Evolutionary conservation across 1,140 invertebrate species (phyloP).

Genomic region (Megalopta genalis): DNA sequence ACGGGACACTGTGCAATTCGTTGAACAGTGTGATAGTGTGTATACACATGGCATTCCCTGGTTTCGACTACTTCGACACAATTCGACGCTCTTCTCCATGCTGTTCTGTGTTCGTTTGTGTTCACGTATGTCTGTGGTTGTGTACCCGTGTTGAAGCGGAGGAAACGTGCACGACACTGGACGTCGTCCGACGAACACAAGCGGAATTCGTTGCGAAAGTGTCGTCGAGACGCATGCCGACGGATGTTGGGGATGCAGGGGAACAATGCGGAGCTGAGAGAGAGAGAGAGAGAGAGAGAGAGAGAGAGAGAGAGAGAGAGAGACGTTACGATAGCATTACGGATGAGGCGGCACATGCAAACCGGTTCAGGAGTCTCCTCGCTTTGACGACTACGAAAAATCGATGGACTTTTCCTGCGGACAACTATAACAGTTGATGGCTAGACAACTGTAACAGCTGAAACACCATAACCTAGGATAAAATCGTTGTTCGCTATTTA

Average conservation of each 20-base stretch:
- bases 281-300: too few species aligned
- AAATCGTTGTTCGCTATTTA: too few species aligned
- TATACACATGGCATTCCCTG: not conserved
- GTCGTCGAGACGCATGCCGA: constrained; percentile 1
- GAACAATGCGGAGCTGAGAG: constrained; percentile 21
- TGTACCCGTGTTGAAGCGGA: not conserved
- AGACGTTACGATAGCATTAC: constrained; percentile 20
- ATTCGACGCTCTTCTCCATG: constrained; percentile 39
- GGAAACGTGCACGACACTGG: not conserved
- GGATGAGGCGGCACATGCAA: constrained; percentile 16
- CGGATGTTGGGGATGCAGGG: not conserved
- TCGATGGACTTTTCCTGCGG: too few species aligned
- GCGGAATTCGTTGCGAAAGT: not conserved
- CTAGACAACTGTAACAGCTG: too few species aligned
- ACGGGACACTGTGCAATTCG: too few species aligned
- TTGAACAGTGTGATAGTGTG: not conserved
- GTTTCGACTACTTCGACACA: not conserved
- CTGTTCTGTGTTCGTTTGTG: constrained; percentile 14
- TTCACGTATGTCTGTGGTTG: not conserved
- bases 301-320: too few species aligned
- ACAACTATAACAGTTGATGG: too few species aligned
- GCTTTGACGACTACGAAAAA: not conserved
- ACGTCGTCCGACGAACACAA: constrained; percentile 29
- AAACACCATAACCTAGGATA: too few species aligned
- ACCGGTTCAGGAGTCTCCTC: not conserved